Evolutionary conservation across 2,113 vertebrate species (phyloP).

Genomic region (Bostrychus sinensis): DNA sequence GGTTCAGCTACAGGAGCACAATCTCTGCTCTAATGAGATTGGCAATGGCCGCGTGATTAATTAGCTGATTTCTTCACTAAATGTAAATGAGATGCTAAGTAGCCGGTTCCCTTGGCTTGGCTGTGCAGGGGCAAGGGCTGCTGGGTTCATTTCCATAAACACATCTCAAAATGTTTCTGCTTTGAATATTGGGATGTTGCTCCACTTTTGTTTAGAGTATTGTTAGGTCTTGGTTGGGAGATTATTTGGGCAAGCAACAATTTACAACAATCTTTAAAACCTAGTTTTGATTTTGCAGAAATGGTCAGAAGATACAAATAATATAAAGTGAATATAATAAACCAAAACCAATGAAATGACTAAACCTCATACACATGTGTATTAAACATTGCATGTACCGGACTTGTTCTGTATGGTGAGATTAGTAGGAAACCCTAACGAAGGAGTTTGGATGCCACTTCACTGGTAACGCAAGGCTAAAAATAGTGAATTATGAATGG

Average conservation of each 20-base stretch:
- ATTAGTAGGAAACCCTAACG: no score
- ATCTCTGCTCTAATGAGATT: slow-evolving; percentile 62
- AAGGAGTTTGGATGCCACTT: no score
- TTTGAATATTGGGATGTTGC: slow-evolving; percentile 15
- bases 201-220: slow-evolving; percentile 1
- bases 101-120: slow-evolving; percentile 42
- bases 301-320: neutral
- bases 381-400: no score
- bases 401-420: no score
- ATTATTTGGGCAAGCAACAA: neutral
- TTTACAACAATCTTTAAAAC: neutral
- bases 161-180: slow-evolving; percentile 31
- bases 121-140: slow-evolving; percentile 29
- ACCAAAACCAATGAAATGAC: neutral
- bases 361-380: no score
- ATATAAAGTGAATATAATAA: no score
- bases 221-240: neutral
- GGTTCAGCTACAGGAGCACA: slow-evolving; percentile 37
- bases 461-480: no score
- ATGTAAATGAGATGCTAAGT: slow-evolving; percentile 76
- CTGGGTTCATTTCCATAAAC: slow-evolving; percentile 51
- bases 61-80: slow-evolving; percentile 67
- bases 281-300: neutral
- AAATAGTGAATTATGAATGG: no score
- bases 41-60: slow-evolving; percentile 77